Evolutionary conservation across 2,113 vertebrate species (phyloP).

Genomic region (Cercocebus atys): DNA sequence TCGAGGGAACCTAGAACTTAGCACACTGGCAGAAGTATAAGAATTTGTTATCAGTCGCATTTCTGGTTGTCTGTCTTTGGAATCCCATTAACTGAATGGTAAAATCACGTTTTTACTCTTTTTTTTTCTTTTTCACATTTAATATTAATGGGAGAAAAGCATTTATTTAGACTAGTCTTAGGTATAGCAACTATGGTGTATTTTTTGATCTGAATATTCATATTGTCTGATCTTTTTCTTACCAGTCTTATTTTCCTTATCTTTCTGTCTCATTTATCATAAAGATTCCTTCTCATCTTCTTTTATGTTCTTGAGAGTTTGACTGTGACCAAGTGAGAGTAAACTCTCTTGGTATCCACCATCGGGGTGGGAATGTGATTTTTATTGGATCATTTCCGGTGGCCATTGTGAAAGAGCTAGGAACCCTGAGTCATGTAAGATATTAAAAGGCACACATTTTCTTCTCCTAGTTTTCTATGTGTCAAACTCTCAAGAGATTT

Average conservation of each 20-base stretch:
- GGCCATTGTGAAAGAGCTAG: not conserved
- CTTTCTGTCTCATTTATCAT: not conserved
- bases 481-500: not conserved
- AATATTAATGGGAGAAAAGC: not conserved
- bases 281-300: no score
- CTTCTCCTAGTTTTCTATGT: not conserved
- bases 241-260: not conserved
- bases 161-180: not conserved
- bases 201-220: not conserved
- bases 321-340: no score
- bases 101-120: not conserved
- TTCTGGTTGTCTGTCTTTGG: not conserved
- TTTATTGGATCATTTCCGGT: not conserved
- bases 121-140: not conserved
- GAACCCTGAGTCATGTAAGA: not conserved
- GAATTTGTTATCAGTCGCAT: not conserved
- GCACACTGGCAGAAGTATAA: not conserved
- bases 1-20: not conserved
- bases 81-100: not conserved
- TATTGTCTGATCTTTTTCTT: not conserved
- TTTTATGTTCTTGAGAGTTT: no score
- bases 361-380: not conserved
- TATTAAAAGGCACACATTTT: no score
- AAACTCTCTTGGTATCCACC: no score
- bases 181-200: not conserved